These are phyloP conservation scores for Trinorchestia longiramus DNA, from an alignment of 1,140 invertebrate species.

Conservation along the genomic window DNA sequence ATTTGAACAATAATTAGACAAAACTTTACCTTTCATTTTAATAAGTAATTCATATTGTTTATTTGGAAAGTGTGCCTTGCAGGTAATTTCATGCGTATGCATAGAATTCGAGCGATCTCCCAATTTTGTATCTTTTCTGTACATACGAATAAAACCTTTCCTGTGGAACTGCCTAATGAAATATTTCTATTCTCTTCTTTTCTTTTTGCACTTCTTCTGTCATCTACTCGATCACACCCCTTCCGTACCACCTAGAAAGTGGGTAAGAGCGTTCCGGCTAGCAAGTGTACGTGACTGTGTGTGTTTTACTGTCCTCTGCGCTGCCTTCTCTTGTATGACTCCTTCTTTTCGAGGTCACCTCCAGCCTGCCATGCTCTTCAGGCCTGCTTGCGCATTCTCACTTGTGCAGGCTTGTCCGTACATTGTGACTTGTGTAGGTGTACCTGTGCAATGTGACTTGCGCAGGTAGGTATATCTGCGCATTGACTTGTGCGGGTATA, in stretches of 20 bases:
- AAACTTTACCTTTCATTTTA: no score
- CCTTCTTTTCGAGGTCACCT: neutral
- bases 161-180: constrained; percentile 42
- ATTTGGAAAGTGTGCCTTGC: no score
- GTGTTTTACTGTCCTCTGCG: neutral
- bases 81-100: no score
- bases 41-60: no score
- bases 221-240: constrained; percentile 44
- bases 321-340: neutral
- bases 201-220: constrained; percentile 48
- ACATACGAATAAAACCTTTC: constrained; percentile 33
- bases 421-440: neutral
- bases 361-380: neutral
- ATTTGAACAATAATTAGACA: no score
- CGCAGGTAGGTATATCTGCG: no score
- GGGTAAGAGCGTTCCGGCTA: constrained; percentile 37
- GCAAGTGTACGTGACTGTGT: neutral
- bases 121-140: constrained; percentile 14
- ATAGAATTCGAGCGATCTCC: neutral
- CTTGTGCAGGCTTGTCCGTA: neutral
- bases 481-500: neutral
- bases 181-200: constrained; percentile 37
- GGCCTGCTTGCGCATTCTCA: no score
- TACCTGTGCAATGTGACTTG: neutral
- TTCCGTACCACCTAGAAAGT: constrained; percentile 40